Base-by-base conservation (phyloP, 1,140 invertebrate genomes). In the Calephelis nemesis region DNA sequence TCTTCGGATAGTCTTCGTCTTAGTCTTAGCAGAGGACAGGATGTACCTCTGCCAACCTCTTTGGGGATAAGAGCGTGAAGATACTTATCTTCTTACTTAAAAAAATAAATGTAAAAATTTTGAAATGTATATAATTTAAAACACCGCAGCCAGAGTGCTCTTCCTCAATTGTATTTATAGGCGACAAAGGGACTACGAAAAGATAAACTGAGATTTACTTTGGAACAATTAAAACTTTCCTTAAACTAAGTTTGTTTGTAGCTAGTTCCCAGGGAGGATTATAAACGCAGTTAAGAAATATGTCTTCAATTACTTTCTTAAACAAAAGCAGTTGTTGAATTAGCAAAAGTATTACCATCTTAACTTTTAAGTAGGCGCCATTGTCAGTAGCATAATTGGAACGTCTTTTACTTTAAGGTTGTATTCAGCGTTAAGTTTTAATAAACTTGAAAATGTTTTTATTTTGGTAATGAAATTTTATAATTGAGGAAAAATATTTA, bases 201-300 rank as follows among this genome's bases (percentile, higher is more conserved):
- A 89, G 86, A 88, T 86, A 88, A 85, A 87, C 81, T 77, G 79
- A 84, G 82, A 81, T 85, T 86, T 58, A 82, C 83, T 74, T 75
- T 77, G 75, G 76, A 82, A 84, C 87, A 89, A 89, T 89, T 89
- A 89, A 89, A 89, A 89, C 83, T 89, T 89, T 87, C 86, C 81
- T 84, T 88, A 72, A 84, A 87, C 84, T 85, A 85, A 87, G 67
- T 89, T 88, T 79, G 84, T 88, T 86, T 58, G 52, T 58, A 85
- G 82, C 77, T 82, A 85, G 80, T 84, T 73, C 72, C 72, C 75
- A 69, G 67, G 73, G 68, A 74, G 71, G 76, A 74, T 82, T 81
- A 83, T 82, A 77, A 81, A 75, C 76, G 75, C 71, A 74, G 70
- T 62, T 30, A 70, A 78, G 77, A 84, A 85, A 85, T 85, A 84